Base-by-base conservation (phyloP, 2,888 invertebrate species). In the Dilophus febrilis region DNA sequence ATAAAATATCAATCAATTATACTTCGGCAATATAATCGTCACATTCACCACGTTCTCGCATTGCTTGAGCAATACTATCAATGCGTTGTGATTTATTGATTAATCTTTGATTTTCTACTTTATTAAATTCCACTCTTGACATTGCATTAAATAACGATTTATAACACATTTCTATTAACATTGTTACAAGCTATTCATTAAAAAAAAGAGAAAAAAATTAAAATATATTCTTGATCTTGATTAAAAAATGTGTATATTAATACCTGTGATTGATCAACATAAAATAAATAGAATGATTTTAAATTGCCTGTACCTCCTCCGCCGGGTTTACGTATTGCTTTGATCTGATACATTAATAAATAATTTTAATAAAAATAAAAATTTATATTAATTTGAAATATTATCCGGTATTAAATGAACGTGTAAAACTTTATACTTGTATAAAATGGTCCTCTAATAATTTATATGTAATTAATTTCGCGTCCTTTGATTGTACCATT, bases 401-500 rank as follows among this genome's bases (percentile, higher is more conserved):
- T 22, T 34, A 19, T 41, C n/a, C 18, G 6, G 27, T 35, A 16
- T 13, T 18, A 10, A 36, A 30, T 17, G n/a, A 4, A 37, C 13
- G 32, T 33, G 30, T 30, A 17, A n/a, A 16, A 26, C 3, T 28
- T 27, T 16, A 59, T 1, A 61, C 57, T 43, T 62, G 61, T 17
- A 57, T 51, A 40, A 60, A 61, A 44, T 61, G 58, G 53, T 91
- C 85, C 55, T 85, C 82, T 37, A 90, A 64, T 46, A 97, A 64
- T 48, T 74, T 78, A 59, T 91, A 92, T 0, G 88, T 79, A 12
- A 91, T 61, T 46, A 83, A 74, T 57, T 94, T 94, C 3, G 88
- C 85, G 58, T 92, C 90, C 57, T 94, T 95, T 18, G 85, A 80
- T 1, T 88, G 85, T 50, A 95, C 74, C 92, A 95, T 91, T 0